These are phyloP conservation scores for Coptodon bakossiorum DNA, from an alignment of 2,113 vertebrate genomes.

Conservation along the genomic window DNA sequence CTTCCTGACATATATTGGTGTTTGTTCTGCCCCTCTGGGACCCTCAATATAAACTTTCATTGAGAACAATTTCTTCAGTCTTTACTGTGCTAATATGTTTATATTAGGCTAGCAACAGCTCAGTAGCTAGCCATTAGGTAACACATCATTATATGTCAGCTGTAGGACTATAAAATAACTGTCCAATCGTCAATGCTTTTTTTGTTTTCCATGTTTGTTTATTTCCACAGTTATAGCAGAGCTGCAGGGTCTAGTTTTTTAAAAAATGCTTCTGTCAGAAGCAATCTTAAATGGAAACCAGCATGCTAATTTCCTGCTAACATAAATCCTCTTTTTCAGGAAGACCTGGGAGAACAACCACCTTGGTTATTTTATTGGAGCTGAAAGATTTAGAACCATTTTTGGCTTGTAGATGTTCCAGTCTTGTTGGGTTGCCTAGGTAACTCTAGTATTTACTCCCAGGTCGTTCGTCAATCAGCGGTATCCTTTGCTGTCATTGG, in stretches of 20 bases:
- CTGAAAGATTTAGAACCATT: not conserved
- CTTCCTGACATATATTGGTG: not conserved
- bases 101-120: not conserved
- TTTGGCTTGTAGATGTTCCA: not conserved
- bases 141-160: not conserved
- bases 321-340: not conserved
- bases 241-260: not conserved
- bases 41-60: not conserved
- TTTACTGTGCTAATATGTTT: not conserved
- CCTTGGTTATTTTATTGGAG: not conserved
- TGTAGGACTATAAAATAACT: not conserved
- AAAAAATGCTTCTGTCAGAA: not conserved
- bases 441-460: not conserved
- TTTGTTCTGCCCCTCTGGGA: not conserved
- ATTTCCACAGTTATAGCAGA: not conserved
- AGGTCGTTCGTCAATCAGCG: accelerated
- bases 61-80: not conserved
- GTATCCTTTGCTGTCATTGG: not conserved
- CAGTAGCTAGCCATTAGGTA: not conserved
- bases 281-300: not conserved
- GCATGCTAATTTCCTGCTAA: not conserved
- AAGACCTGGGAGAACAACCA: not conserved
- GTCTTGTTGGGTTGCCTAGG: not conserved
- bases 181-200: not conserved
- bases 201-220: not conserved